Evolutionary conservation across 2,888 invertebrate species (phyloP), one percentile per base, ranked within the genome.

Genomic region (Drosophila suboccidentalis): DNA sequence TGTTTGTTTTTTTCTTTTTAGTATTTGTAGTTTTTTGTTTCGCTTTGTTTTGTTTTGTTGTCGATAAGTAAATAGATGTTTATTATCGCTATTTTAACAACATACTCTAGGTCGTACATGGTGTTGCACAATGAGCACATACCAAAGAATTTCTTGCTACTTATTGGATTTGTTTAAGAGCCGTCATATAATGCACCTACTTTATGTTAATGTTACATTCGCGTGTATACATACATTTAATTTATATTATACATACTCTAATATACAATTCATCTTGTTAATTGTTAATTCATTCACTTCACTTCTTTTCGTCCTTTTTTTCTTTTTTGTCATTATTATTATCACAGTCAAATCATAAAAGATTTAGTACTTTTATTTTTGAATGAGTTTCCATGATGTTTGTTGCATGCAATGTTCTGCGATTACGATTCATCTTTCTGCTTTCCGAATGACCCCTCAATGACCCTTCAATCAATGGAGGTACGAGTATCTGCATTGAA

Each of bases 331-430:
- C 89, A 86, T 87, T 90, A 81, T 91, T 91, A 89, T 91, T 92
- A 92, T 92, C 92, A 92, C 92, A 92, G 92, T 92, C 92, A 92
- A 92, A 92, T 92, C 92, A 92, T 92, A 91, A 91, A 91, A 91
- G 92, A 91, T 92, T 92, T 91, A 83, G 88, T 87, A 87, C 87
- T 90, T 90, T 90, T 90, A 84, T 81, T 90, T 87, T 90, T 90
- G 88, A 86, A 86, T 88, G 84, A 88, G 89, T 83, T 83, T 86
- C 76, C 75, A 89, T 90, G 85, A 90, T 86, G 76, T 74, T 80
- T 49, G 19, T 76, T 71, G 49, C 61, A 68, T 80, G 41, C 76
- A 76, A 76, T 83, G 82, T 75, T 87, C 69, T 78, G 83, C 66
- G 75, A 72, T 73, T 76, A 49, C 64, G 70, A 69, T 51, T 39